A percentile compares a stretch with the other conserved stretches of the same genome.
These are phyloP conservation scores for Ageneiosus marmoratus DNA, from an alignment of 2,113 vertebrate genomes.

Conservation along the genomic window DNA sequence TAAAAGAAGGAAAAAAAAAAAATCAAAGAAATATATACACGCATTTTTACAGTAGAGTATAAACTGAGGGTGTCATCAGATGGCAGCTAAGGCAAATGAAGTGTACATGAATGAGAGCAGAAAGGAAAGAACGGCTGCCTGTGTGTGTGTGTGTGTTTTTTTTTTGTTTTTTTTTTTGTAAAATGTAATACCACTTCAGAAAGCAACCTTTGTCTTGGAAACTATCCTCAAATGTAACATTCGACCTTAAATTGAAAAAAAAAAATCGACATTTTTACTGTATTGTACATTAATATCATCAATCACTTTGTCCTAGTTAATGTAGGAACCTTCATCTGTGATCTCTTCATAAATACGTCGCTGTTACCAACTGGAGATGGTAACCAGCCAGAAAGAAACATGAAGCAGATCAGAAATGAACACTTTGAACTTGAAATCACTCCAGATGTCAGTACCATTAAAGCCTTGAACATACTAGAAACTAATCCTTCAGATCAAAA, in stretches of 20 bases:
- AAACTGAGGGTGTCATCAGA: conserved; percentile 84
- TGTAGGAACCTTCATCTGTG: conserved; percentile 77
- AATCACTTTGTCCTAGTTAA: conserved; percentile 77
- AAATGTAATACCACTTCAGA: conserved; percentile 85
- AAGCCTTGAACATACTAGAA: conserved; percentile 99
- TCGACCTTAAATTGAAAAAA: conserved; percentile 71
- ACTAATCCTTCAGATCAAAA: conserved; percentile 96
- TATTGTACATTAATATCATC: conserved; percentile 86
- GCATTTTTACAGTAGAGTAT: conserved; percentile 95
- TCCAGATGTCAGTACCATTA: conserved; percentile 99
- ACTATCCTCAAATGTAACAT: conserved; percentile 89
- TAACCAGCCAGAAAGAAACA: conserved; percentile 78
- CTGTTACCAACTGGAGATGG: too few relatives aligned
- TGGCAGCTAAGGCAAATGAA: conserved; percentile 84
- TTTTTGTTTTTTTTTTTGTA: conserved; percentile 68
- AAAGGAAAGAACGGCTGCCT: conserved; percentile 62
- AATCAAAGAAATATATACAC: conserved; percentile 96
- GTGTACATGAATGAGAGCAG: conserved; percentile 92
- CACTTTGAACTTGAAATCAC: conserved; percentile 81
- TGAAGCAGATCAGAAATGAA: conserved; percentile 75
- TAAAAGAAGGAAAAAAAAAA: conserved; percentile 56
- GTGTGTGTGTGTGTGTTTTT: neutral
- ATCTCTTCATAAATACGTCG: conserved; percentile 59
- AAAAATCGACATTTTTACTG: conserved; percentile 82
- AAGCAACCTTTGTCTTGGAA: conserved; percentile 85